Percentiles rank a stretch among this genome's conserved stretches.
phyloP scores from a whole-genome alignment of 1,140 invertebrate species.

The Drosophila pandora region DNA sequence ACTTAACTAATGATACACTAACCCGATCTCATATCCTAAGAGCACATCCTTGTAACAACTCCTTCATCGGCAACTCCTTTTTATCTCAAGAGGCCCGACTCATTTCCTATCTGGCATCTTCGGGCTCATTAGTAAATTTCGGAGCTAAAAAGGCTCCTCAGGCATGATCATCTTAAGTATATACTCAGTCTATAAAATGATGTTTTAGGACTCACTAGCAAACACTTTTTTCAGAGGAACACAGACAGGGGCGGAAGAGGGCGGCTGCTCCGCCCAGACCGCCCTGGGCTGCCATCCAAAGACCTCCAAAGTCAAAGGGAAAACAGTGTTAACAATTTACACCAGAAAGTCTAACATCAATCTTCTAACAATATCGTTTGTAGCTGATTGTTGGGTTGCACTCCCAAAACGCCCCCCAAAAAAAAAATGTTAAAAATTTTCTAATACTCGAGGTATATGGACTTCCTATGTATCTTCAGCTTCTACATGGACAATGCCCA shows the following conservation, averaged over 20 bases:
- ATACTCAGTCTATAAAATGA: slow-evolving; percentile 32
- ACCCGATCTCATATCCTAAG: slow-evolving; percentile 14
- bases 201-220: slow-evolving; percentile 46
- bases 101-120: slow-evolving; percentile 31
- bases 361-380: slow-evolving; percentile 53
- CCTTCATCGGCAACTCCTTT: slow-evolving; percentile 15
- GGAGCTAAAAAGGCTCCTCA: slow-evolving; percentile 25
- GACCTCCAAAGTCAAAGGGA: slow-evolving; percentile 41
- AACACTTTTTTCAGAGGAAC: slow-evolving; percentile 40
- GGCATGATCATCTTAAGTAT: slow-evolving; percentile 27
- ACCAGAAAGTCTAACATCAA: slow-evolving; percentile 48
- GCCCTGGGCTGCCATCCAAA: slow-evolving; percentile 13
- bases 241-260: slow-evolving; percentile 27
- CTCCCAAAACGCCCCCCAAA: slow-evolving; percentile 49
- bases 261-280: slow-evolving; percentile 30
- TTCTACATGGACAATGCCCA: slow-evolving; percentile 45
- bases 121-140: slow-evolving; percentile 41
- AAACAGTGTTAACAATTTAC: slow-evolving; percentile 65
- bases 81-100: slow-evolving; percentile 24
- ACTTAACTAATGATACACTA: slow-evolving; percentile 16
- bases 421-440: slow-evolving; percentile 39
- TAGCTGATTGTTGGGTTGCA: slow-evolving; percentile 41
- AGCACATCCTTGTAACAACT: slow-evolving; percentile 17
- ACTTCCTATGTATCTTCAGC: slow-evolving; percentile 33
- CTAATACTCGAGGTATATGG: slow-evolving; percentile 34